Conservation (phyloP, 2,888 invertebrate species). For the Lampropteryx suffumata region DNA sequence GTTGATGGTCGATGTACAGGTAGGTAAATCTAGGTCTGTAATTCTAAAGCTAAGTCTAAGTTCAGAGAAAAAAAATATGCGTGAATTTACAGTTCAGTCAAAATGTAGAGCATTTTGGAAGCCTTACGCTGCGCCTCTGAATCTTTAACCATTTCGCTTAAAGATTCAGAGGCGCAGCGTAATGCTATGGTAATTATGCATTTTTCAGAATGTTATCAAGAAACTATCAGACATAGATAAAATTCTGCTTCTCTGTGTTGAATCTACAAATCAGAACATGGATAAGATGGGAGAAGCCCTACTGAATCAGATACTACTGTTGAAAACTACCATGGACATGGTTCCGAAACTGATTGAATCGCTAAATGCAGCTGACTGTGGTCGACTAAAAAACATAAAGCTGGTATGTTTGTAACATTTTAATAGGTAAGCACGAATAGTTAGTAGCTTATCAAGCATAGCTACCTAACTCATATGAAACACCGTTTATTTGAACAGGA, state of each 20-base stretch:
- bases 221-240: conserved; percentile 91
- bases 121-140: no score
- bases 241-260: conserved; percentile 84
- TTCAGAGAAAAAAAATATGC: no score
- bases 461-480: background rate
- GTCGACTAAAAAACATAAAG: conserved; percentile 81
- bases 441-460: no score
- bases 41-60: no score
- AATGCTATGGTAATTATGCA: no score
- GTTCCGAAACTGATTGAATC: conserved; percentile 85
- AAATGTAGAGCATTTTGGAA: no score
- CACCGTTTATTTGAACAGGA: conserved; percentile 43
- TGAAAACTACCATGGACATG: conserved; percentile 90
- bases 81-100: no score
- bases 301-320: conserved; percentile 88
- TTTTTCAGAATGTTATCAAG: conserved; percentile 81
- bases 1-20: conserved; percentile 85
- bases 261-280: conserved; percentile 74
- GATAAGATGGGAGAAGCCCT: conserved; percentile 86
- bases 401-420: conserved; percentile 67
- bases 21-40: conserved; percentile 38
- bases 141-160: no score
- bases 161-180: no score
- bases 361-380: conserved; percentile 76
- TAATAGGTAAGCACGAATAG: background rate